Evolutionary conservation across 2,797 vertebrate genomes (phyloP), one percentile per base, ranked within the genome.

Genomic region (Dicrostonyx torquatus): DNA sequence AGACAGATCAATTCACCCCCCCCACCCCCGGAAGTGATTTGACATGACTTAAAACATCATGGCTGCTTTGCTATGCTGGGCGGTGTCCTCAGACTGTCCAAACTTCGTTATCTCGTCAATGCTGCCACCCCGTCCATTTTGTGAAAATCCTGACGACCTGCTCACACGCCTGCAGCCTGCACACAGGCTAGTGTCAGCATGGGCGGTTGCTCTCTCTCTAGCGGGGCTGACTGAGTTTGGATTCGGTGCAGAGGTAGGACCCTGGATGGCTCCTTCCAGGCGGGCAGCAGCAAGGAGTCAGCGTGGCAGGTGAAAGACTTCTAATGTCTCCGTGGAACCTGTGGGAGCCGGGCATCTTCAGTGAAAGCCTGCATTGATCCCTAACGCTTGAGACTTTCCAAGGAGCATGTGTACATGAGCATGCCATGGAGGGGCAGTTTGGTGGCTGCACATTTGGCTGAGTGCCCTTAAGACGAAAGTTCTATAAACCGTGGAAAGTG

Each of bases 1-100:
- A 99, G 99, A 98, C 97, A 98, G 99, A 98, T 98, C 98, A 85
- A 94, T 58, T 22, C 2, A 4, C 62, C 62, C 62, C 2, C 12
- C 62, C 62, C 62, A 6, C 6, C 98, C 98, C 98, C 64, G 91
- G 86, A 92, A 95, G 94, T 64, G 95, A 84, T 79, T 95, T 45
- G 72, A 78, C 29, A 20, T 64, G 76, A 64, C 82, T 95, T 96
- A 50, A 76, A 72, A 73, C 31, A 60, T 2, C 31, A 7, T 66
- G 34, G 72, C 80, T 53, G 3, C 75, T 18, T 34, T 0, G 43
- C n/a, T 6, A 0, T 5, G 55, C 6, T 0, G 22, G 58, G 37
- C 0, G 1, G 24, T 0, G 10, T 40, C 53, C 77, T 58, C 17
- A 2, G 20, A 40, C 73, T 62, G 70, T 70, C 48, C 48, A 0